Evolutionary conservation across 2,113 vertebrate species (phyloP), one percentile per base, ranked within the genome.

Genomic region (Perognathus longimembris): DNA sequence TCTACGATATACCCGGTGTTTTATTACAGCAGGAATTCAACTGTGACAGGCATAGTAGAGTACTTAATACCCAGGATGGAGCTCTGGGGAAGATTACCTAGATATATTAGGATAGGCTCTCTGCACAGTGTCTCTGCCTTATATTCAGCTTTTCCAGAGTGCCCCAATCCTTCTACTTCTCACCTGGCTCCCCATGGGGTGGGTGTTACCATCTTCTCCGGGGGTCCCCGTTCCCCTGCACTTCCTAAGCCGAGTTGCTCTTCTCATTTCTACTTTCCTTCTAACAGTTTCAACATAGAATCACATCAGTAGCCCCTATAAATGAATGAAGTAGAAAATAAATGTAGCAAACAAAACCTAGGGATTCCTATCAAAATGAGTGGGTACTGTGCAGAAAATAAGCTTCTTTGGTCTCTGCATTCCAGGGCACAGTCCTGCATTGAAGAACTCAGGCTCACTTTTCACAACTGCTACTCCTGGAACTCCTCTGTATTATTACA

Each of bases 21-120:
- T 98, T 97, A 98, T 98, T 98, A 97, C 97, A 97, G 84, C 24
- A 42, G 87, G 95, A 98, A 93, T 94, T 97, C 96, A 97, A 91
- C 97, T 98, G 97, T 97, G 97, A 98, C 97, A 97, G 97, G 67
- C 82, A 70, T 80, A 93, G 96, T 91, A 92, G 95, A 97, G 95
- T 97, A 97, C 98, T 98, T 97, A 98, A 97, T 95, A 97, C 96
- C 96, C 80, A 96, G 82, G 95, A 94, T 93, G 93, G 91, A 95
- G 81, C 96, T 95, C 94, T 12, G 64, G 82, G 93, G 82, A 89
- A 78, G 93, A 93, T 97, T 96, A 96, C 38, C 82, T 96, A 96
- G 63, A 75, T 78, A 75, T 24, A 81, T 90, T 79, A 54, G 74
- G 50, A 38, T 32, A 38, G 89, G 76, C 83, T 66, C 77, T 89